Conservation (phyloP, 2,888 invertebrate species). For the Mesorhabditis spiculigera region DNA sequence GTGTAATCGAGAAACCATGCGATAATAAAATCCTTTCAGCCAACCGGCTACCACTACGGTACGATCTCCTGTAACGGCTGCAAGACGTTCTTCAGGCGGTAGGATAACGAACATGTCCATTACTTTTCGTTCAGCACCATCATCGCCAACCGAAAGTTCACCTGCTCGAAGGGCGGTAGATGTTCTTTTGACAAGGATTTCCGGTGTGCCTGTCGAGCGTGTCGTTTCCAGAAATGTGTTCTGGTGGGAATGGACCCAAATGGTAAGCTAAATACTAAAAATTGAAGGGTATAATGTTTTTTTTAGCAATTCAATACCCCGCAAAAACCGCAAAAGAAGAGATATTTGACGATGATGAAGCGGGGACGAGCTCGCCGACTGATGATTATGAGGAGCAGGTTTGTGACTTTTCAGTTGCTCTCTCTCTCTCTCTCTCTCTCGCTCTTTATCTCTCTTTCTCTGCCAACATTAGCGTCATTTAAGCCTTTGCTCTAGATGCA, state of each 20-base stretch:
- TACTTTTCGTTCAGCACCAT: conserved; percentile 21
- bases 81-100: conserved; percentile 41
- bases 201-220: conserved; percentile 42
- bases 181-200: conserved; percentile 44
- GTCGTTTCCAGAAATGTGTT: conserved; percentile 41
- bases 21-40: conserved; percentile 26
- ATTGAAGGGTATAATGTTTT: not conserved
- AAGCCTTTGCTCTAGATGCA: not conserved
- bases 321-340: conserved; percentile 9
- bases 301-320: conserved; percentile 26
- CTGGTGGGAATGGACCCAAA: conserved; percentile 36
- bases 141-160: conserved; percentile 30
- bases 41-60: conserved; percentile 45
- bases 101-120: not conserved
- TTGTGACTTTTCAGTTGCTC: no score
- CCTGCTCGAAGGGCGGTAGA: conserved; percentile 35
- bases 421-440: no score
- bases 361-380: conserved; percentile 3
- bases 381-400: conserved; percentile 5
- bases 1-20: conserved; percentile 7
- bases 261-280: conserved; percentile 11
- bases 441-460: no score
- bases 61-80: conserved; percentile 45
- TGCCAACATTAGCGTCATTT: no score
- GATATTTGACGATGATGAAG: conserved; percentile 14